A percentile compares a stretch with the other conserved stretches of the same genome.
Evolutionary conservation across 2,113 vertebrate genomes (phyloP).

Genomic region (Ptyas mucosa): DNA sequence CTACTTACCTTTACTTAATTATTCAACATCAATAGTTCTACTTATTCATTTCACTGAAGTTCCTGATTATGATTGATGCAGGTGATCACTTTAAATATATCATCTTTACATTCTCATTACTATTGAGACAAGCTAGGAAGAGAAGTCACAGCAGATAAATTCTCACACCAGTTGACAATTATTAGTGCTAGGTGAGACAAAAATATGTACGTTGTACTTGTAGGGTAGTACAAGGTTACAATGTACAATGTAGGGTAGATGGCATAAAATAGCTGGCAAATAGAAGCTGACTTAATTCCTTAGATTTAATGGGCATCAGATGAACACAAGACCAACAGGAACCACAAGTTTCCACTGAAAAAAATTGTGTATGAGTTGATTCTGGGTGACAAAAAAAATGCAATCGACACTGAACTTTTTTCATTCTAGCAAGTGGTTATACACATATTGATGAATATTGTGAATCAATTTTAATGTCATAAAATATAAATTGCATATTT

Average conservation of each 20-base stretch:
- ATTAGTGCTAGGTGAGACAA: neutral
- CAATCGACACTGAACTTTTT: no score
- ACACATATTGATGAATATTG: no score
- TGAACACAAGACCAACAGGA: neutral
- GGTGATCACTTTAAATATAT: neutral
- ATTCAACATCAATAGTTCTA: neutral
- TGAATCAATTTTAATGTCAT: no score
- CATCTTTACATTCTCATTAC: neutral
- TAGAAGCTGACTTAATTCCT: neutral
- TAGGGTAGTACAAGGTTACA: neutral
- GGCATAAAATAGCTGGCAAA: neutral
- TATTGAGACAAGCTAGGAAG: neutral
- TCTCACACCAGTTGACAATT: neutral
- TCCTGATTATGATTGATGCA: neutral
- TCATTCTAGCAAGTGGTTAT: no score
- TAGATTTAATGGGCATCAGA: neutral
- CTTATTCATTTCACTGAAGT: neutral
- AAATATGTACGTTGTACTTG: neutral
- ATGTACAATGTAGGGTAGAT: neutral
- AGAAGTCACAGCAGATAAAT: neutral
- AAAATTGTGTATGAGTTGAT: neutral
- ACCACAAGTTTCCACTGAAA: neutral
- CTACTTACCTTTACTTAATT: neutral
- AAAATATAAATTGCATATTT: no score
- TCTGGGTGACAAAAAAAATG: neutral